Evolutionary conservation across 2,113 vertebrate genomes (phyloP).

Genomic region (Glaucomys volans): DNA sequence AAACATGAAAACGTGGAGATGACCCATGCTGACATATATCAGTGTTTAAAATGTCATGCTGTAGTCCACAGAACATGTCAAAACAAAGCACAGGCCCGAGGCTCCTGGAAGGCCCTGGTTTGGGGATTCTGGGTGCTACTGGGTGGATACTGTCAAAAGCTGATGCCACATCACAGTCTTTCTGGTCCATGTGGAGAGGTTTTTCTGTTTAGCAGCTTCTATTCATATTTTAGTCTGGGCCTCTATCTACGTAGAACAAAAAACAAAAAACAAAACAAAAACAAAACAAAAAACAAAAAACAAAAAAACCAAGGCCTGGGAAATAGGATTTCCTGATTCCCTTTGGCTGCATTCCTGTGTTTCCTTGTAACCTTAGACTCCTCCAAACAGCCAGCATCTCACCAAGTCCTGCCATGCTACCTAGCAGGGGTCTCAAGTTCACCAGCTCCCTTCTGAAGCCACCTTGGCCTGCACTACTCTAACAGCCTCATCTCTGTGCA

Average conservation of each 20-base stretch:
- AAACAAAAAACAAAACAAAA: too few relatives aligned
- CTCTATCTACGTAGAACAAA: background rate
- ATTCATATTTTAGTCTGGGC: background rate
- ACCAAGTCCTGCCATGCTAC: background rate
- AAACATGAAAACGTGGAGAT: background rate
- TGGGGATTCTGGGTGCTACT: rapidly evolving
- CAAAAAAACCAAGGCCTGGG: too few relatives aligned
- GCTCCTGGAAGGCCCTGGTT: background rate
- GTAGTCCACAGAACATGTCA: background rate
- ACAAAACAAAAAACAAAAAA: too few relatives aligned
- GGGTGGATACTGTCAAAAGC: background rate
- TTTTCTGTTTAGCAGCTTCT: background rate
- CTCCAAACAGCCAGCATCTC: background rate
- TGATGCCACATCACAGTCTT: background rate
- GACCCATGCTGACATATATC: background rate
- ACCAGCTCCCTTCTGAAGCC: background rate
- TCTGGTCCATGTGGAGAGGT: background rate
- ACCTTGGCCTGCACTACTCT: background rate
- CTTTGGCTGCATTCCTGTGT: background rate
- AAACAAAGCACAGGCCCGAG: rapidly evolving
- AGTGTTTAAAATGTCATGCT: background rate
- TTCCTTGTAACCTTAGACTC: background rate
- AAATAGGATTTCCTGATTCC: background rate
- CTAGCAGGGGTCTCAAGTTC: background rate
- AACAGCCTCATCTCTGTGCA: background rate